A percentile compares a stretch with the other conserved stretches of the same genome.
These are phyloP conservation scores for Metopolophium dirhodum DNA, from an alignment of 1,140 invertebrate genomes.

Conservation along the genomic window DNA sequence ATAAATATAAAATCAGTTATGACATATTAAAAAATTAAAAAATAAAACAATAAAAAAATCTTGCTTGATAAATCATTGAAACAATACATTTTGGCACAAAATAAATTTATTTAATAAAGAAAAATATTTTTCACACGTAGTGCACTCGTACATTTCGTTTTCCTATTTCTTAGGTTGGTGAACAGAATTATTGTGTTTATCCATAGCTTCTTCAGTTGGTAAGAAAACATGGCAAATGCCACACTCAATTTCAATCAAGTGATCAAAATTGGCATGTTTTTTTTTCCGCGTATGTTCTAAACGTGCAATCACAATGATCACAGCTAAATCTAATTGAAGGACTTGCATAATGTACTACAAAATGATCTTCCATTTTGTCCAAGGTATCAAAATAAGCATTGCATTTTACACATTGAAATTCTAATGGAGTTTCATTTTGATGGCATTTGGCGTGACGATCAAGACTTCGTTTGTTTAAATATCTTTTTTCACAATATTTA, in stretches of 20 bases:
- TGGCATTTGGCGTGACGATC: conserved; percentile 18
- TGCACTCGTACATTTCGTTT: conserved; percentile 26
- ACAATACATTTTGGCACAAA: background rate
- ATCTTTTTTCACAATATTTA: conserved; percentile 43
- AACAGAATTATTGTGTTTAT: conserved; percentile 44
- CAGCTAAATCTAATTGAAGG: conserved; percentile 28
- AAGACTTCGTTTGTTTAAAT: conserved; percentile 3
- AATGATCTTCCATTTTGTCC: conserved; percentile 52
- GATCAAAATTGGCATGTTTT: conserved; percentile 31
- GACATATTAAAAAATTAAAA: too few species aligned
- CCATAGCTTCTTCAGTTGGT: conserved; percentile 44
- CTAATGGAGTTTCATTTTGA: background rate
- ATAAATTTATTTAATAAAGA: too few species aligned
- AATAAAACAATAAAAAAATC: background rate
- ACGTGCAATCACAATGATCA: conserved; percentile 21
- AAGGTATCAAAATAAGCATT: conserved; percentile 41
- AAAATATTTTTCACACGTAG: background rate
- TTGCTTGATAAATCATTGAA: background rate
- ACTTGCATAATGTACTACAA: conserved; percentile 21
- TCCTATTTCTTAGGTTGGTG: conserved; percentile 20
- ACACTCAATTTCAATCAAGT: conserved; percentile 29
- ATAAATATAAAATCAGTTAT: background rate
- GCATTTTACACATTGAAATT: conserved; percentile 49
- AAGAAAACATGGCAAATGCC: conserved; percentile 40
- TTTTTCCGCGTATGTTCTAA: background rate